A percentile compares a stretch with the other conserved stretches of the same genome.
Conservation (phyloP, 2,797 vertebrate species). For the Spinibarbus caldwelli region DNA sequence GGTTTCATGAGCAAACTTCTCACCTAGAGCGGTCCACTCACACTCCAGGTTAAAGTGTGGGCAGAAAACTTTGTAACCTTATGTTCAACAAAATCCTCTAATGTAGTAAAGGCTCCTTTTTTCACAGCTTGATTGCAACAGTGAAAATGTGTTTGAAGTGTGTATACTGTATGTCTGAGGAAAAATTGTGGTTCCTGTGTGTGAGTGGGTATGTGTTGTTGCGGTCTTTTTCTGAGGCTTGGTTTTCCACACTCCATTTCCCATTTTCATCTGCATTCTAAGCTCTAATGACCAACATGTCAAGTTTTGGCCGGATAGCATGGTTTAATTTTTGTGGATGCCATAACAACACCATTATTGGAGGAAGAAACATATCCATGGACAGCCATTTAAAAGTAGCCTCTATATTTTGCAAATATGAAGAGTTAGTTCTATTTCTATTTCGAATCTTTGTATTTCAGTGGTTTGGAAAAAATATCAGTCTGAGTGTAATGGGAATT, state of each 20-base stretch:
- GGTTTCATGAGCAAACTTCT: slow-evolving; percentile 25
- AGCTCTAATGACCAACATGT: slow-evolving; percentile 20
- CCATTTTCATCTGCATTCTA: slow-evolving; percentile 18
- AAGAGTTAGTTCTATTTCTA: not conserved
- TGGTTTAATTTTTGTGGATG: not conserved
- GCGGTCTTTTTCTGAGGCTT: not conserved
- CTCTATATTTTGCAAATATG: not conserved
- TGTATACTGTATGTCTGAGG: not conserved
- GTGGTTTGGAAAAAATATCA: not conserved
- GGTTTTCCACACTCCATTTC: slow-evolving; percentile 26
- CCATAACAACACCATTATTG: not conserved
- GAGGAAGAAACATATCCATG: not conserved
- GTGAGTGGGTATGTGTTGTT: not conserved
- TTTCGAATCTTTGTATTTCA: not conserved
- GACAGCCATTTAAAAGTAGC: not conserved
- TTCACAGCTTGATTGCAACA: slow-evolving; percentile 5
- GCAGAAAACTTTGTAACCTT: slow-evolving; percentile 36
- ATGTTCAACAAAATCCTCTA: slow-evolving; percentile 33
- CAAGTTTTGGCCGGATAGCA: not conserved
- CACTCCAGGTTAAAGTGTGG: slow-evolving; percentile 35
- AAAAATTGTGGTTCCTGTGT: not conserved
- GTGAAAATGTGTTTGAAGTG: not conserved
- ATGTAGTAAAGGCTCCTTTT: slow-evolving; percentile 24
- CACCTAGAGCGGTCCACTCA: slow-evolving; percentile 31
- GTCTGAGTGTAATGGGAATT: not conserved